Evolutionary conservation across 2,888 invertebrate genomes (phyloP).

Genomic region (Pollenia griseotomentosa): DNA sequence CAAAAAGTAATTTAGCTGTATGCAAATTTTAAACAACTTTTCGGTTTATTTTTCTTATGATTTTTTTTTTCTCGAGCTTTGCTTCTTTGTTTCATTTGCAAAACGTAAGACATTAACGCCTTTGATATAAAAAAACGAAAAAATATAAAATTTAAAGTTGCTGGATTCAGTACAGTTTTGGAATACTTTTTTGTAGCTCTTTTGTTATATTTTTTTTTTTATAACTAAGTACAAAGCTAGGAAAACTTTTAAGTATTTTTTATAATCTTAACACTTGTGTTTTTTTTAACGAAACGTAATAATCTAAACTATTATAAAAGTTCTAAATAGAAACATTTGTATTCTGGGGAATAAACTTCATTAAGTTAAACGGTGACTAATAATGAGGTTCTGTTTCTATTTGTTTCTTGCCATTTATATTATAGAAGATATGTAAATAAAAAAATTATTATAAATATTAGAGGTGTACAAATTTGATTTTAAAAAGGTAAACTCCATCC

Average conservation of each 20-base stretch:
- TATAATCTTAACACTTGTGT: constrained; percentile 62
- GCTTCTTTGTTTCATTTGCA: constrained; percentile 18
- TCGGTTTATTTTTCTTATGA: constrained; percentile 40
- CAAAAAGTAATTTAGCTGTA: constrained; percentile 66
- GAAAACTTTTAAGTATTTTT: constrained; percentile 63
- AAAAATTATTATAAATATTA: background rate
- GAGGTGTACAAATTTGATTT: too few species aligned
- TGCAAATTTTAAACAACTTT: constrained; percentile 61
- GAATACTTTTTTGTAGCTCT: constrained; percentile 20
- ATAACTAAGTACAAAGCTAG: constrained; percentile 23
- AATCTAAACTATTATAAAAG: constrained; percentile 52
- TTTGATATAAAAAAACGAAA: constrained; percentile 18
- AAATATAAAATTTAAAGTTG: constrained; percentile 24
- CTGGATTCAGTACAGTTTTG: constrained; percentile 32
- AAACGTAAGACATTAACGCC: constrained; percentile 51
- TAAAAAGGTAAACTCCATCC: too few species aligned
- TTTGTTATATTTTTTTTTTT: constrained; percentile 28
- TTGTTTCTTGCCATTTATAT: background rate
- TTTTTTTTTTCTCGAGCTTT: background rate
- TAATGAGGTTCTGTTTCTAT: constrained; percentile 35
- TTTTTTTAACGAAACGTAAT: constrained; percentile 35
- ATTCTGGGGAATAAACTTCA: constrained; percentile 62
- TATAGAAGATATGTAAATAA: background rate
- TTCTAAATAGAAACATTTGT: constrained; percentile 66
- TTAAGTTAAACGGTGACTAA: constrained; percentile 66